Evolutionary conservation across 1,140 invertebrate species (phyloP).

Genomic region (Aphaenogaster ashmeadi): DNA sequence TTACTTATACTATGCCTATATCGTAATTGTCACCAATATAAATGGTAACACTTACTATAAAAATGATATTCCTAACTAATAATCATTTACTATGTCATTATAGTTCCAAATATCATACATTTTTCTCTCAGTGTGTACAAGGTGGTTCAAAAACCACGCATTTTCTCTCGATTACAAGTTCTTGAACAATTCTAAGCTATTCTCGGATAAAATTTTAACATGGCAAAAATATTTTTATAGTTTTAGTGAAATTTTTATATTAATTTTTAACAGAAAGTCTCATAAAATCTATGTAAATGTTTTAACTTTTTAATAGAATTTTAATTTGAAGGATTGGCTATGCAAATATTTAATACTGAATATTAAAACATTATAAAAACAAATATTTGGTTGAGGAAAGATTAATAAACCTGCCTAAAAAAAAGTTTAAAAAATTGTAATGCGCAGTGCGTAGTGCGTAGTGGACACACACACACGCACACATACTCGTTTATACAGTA

Average conservation of each 20-base stretch:
- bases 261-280: neutral
- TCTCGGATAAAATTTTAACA: neutral
- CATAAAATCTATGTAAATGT: neutral
- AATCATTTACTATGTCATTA: too few relatives aligned
- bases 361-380: neutral
- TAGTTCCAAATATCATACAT: too few relatives aligned
- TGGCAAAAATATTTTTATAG: neutral
- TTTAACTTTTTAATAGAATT: neutral
- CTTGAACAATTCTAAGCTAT: neutral
- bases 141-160: neutral
- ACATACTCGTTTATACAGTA: neutral
- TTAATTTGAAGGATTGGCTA: neutral
- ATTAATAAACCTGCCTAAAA: neutral
- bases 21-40: too few relatives aligned
- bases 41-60: too few relatives aligned
- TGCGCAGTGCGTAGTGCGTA: neutral
- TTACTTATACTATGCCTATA: too few relatives aligned
- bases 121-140: neutral
- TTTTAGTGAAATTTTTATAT: constrained; percentile 1
- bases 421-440: neutral
- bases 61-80: too few relatives aligned
- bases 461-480: too few relatives aligned
- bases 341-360: neutral
- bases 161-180: neutral
- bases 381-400: neutral